phyloP scores from a whole-genome alignment of 2,888 invertebrate species.

The Pachycephus smyrnensis region DNA sequence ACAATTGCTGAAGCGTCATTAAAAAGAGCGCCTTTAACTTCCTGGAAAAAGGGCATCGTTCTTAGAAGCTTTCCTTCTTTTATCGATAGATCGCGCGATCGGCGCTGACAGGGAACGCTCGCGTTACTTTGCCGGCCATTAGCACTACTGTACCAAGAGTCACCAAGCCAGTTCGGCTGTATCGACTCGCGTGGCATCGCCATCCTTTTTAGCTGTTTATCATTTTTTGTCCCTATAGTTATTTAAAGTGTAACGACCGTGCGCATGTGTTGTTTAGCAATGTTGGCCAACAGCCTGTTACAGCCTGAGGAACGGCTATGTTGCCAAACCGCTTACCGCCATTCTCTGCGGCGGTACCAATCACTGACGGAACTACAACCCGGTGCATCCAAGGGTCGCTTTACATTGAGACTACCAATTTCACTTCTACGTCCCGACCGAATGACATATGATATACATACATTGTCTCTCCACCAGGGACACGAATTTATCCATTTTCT shows the following conservation, averaged over 20 bases:
- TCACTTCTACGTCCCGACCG: neutral
- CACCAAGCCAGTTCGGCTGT: neutral
- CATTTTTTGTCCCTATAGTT: constrained; percentile 22
- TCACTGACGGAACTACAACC: constrained; percentile 41
- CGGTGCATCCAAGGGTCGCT: constrained; percentile 31
- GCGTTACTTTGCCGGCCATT: neutral
- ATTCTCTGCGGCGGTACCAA: constrained; percentile 30
- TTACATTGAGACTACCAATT: neutral
- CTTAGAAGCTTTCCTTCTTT: neutral
- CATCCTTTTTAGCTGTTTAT: neutral
- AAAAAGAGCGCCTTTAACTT: neutral
- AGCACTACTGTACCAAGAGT: neutral
- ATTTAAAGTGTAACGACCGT: constrained; percentile 48
- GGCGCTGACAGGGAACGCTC: neutral
- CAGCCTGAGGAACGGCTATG: constrained; percentile 43
- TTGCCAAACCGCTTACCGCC: constrained; percentile 42
- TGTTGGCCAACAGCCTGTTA: constrained; percentile 49
- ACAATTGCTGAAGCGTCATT: neutral
- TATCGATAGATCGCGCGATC: neutral
- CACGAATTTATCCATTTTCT: too few species aligned
- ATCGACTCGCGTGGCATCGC: neutral
- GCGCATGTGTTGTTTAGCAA: constrained; percentile 29
- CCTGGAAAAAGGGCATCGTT: neutral
- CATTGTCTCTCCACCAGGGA: neutral
- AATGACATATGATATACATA: neutral